These are phyloP conservation scores for Helostoma temminkii DNA, from an alignment of 2,797 vertebrate genomes.

Conservation along the genomic window DNA sequence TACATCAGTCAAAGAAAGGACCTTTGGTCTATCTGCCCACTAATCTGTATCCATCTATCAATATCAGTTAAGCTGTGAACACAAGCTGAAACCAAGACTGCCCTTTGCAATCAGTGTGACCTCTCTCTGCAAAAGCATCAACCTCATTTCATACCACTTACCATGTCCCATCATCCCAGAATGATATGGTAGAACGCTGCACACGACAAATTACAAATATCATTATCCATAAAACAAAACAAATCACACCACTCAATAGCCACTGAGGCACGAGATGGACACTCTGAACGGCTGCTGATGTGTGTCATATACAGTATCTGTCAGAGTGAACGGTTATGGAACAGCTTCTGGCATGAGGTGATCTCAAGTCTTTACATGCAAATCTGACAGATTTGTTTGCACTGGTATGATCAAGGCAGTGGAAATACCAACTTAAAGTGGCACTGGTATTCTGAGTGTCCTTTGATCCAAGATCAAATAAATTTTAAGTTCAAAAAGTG, in stretches of 20 bases:
- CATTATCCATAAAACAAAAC: slow-evolving; percentile 51
- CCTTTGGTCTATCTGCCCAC: no score
- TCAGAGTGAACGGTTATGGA: slow-evolving; percentile 30
- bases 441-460: neutral
- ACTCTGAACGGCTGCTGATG: slow-evolving; percentile 27
- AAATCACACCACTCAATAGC: slow-evolving; percentile 38
- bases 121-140: slow-evolving; percentile 25
- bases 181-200: slow-evolving; percentile 36
- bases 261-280: slow-evolving; percentile 35
- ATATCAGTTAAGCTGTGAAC: neutral
- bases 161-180: slow-evolving; percentile 20
- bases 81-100: slow-evolving; percentile 15
- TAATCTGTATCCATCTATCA: no score
- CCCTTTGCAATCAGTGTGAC: slow-evolving; percentile 37
- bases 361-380: slow-evolving; percentile 33
- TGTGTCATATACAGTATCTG: slow-evolving; percentile 46
- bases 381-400: slow-evolving; percentile 23
- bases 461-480: neutral
- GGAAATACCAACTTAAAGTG: slow-evolving; percentile 19
- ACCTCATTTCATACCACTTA: slow-evolving; percentile 42
- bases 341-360: slow-evolving; percentile 21
- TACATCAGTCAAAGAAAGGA: no score
- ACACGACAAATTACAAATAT: slow-evolving; percentile 57
- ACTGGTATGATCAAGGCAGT: slow-evolving; percentile 16
- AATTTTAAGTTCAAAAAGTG: no score